Percentiles rank a stretch among this genome's conserved stretches.
Evolutionary conservation across 2,888 invertebrate genomes (phyloP).

Genomic region (Diaphora mendica): DNA sequence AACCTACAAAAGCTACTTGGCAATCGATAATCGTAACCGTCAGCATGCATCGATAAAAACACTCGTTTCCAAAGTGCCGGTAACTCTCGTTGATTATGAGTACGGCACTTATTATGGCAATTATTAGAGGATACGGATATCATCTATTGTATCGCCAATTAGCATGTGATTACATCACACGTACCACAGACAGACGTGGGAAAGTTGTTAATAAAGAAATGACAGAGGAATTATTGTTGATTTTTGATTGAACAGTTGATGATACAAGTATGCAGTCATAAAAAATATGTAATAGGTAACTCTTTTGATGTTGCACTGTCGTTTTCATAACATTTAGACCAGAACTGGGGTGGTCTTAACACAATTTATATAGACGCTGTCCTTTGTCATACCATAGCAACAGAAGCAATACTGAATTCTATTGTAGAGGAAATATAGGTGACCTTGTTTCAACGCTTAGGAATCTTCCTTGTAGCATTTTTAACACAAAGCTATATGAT

Average conservation of each 20-base stretch:
- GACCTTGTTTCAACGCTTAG: no score
- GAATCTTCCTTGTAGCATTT: no score
- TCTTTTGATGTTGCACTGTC: background rate
- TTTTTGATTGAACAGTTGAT: slow-evolving; percentile 18
- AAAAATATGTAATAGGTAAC: slow-evolving; percentile 1
- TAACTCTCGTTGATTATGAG: slow-evolving; percentile 81
- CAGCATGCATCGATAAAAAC: slow-evolving; percentile 67
- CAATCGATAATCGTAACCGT: slow-evolving; percentile 53
- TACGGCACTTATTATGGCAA: slow-evolving; percentile 77
- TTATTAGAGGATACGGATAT: slow-evolving; percentile 71
- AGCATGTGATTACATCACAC: slow-evolving; percentile 64
- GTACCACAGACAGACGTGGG: slow-evolving; percentile 55
- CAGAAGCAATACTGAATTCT: background rate
- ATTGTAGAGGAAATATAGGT: background rate
- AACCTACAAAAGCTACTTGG: slow-evolving; percentile 69
- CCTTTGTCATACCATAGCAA: background rate
- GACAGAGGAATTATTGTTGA: slow-evolving; percentile 11
- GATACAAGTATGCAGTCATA: background rate
- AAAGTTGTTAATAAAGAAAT: slow-evolving; percentile 34
- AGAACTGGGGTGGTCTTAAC: background rate
- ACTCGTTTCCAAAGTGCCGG: slow-evolving; percentile 66
- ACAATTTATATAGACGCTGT: background rate
- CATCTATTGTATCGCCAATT: slow-evolving; percentile 73
- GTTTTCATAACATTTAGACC: background rate
- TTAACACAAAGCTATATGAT: no score